Evolutionary conservation across 2,888 invertebrate genomes (phyloP), one percentile per base, ranked within the genome.

Genomic region (Drosophila nr. perissopoda): DNA sequence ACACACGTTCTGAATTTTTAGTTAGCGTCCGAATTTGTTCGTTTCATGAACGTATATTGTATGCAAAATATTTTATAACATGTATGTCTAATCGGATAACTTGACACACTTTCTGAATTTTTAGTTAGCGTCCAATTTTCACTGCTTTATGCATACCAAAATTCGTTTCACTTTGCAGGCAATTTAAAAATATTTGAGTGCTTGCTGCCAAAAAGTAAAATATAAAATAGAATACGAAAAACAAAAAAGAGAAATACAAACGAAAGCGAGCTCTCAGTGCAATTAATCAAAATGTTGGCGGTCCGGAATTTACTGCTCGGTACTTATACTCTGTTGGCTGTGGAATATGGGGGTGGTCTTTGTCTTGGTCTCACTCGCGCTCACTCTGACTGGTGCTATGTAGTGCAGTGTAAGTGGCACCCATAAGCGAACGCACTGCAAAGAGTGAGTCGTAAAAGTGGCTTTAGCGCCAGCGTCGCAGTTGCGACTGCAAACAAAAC

Each of bases 401-500:
- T 57, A 67, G 66, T 67, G 67, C 68, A 73, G 74, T 71, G 74
- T 72, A 73, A 64, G 57, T 72, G 70, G 70, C 68, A 53, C 52
- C 27, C 68, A 36, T 66, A 57, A 40, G 51, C 64, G 74, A 53
- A 65, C 74, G 56, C 52, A 72, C 61, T 79, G 61, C 59, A 66
- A 56, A 86, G 62, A 65, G 71, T 67, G 70, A 73, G 68, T 83
- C 70, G 66, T 64, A 65, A 52, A 83, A 85, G 70, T 76, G 59
- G 76, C 74, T 64, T 49, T 29, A 36, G 46, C 42, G 36, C 33
- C 65, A 69, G 62, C 59, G 33, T 33, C 67, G 57, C 70, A 34
- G 74, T 63, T 38, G 49, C 57, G 70, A 86, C 72, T 73, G 81
- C 71, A 87, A 87, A 87, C 82, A 82, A 87, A 87, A 83, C 88